A percentile compares a stretch with the other conserved stretches of the same genome.
phyloP scores from a whole-genome alignment of 2,113 vertebrate genomes.

The Vulpes ferrilata region DNA sequence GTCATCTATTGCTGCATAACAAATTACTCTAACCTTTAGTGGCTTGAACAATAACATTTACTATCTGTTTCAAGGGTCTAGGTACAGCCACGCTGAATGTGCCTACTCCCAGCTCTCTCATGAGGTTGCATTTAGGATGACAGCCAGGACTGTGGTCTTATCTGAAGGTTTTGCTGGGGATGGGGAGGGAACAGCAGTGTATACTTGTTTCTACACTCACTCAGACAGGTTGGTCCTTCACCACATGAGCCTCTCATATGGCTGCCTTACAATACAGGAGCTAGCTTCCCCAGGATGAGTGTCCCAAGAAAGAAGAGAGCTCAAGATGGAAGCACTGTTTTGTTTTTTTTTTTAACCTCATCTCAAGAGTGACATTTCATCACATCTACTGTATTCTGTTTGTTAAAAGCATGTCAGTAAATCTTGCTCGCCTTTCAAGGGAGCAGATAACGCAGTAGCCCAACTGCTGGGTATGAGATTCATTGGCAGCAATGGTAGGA shows the following conservation, averaged over 20 bases:
- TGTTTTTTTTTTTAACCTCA: background rate
- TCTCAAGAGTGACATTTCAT: background rate
- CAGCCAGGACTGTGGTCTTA: background rate
- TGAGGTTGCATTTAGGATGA: background rate
- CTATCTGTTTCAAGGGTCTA: background rate
- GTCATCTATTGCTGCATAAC: background rate
- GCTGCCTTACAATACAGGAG: background rate
- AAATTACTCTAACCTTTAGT: background rate
- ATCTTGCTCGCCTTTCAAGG: background rate
- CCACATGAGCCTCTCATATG: background rate
- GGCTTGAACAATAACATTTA: background rate
- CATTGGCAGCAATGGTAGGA: background rate
- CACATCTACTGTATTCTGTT: background rate
- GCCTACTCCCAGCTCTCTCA: background rate
- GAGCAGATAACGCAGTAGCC: background rate
- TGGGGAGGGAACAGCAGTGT: rapidly evolving
- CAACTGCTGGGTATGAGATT: no score
- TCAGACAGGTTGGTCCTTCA: rapidly evolving
- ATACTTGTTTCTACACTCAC: background rate
- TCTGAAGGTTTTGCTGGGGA: background rate
- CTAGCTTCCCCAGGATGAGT: background rate
- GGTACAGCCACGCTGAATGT: no score
- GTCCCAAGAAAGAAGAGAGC: background rate
- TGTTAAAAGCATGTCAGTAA: background rate
- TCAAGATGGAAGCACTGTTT: background rate